A percentile compares a stretch with the other conserved stretches of the same genome.
phyloP scores from a whole-genome alignment of 2,113 vertebrate species.

The Catharus minimus region DNA sequence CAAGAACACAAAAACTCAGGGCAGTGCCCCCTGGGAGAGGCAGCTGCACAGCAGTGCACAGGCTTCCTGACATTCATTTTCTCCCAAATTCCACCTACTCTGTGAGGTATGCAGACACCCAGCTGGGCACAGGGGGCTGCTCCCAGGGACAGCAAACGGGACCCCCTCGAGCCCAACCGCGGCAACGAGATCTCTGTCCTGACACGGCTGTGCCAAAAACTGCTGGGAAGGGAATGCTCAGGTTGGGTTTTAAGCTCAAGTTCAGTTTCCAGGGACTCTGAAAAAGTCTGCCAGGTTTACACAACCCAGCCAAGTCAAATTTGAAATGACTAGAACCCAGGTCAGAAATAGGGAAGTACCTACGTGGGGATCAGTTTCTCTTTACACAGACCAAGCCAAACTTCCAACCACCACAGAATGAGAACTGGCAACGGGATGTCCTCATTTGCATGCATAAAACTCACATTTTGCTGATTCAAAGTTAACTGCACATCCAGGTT shows the following conservation, averaged over 20 bases:
- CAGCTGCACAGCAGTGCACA: conserved; percentile 21
- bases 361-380: conserved; percentile 11
- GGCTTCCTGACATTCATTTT: conserved; percentile 1
- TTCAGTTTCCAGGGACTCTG: conserved; percentile 15
- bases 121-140: background rate
- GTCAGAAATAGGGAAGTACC: conserved; percentile 27
- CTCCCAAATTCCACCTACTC: background rate
- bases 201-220: background rate
- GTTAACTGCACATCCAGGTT: conserved; percentile 33
- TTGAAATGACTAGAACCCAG: background rate
- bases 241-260: conserved; percentile 11
- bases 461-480: conserved; percentile 18
- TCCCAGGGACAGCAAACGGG: background rate
- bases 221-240: conserved; percentile 1
- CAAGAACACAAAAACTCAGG: background rate
- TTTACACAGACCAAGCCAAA: conserved; percentile 46
- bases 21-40: background rate
- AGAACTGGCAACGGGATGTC: conserved; percentile 26
- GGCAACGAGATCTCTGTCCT: background rate
- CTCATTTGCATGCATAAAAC: conserved; percentile 47
- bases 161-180: background rate
- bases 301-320: background rate
- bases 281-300: background rate
- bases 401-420: conserved; percentile 47
- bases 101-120: background rate